A percentile compares a stretch with the other conserved stretches of the same genome.
Conservation (phyloP, 2,888 invertebrate species). For the Eupeodes luniger region DNA sequence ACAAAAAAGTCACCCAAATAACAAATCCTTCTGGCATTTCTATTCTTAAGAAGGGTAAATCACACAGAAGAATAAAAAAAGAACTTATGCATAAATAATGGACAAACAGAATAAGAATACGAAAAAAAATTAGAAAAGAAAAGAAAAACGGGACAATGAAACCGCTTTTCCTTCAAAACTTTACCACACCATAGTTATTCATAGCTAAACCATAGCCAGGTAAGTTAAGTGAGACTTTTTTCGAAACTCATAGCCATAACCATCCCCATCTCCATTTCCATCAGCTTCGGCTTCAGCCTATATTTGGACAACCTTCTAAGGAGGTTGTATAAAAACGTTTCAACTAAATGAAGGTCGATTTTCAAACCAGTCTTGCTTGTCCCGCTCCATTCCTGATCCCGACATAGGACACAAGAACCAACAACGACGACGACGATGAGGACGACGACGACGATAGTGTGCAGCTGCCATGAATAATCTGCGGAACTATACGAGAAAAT, state of each 20-base stretch:
- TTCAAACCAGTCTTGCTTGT: constrained; percentile 12
- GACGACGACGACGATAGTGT: constrained; percentile 59
- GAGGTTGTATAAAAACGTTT: constrained; percentile 46
- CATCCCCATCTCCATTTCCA: too few species aligned
- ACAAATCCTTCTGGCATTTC: constrained; percentile 52
- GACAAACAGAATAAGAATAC: background rate
- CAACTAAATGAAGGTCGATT: constrained; percentile 68
- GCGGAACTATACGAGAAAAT: constrained; percentile 70
- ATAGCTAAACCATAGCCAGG: too few species aligned
- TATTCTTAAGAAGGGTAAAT: constrained; percentile 46
- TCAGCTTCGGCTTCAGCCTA: constrained; percentile 6
- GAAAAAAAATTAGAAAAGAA: constrained; percentile 10
- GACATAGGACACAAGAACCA: constrained; percentile 21
- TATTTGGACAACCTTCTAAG: constrained; percentile 15
- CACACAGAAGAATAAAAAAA: constrained; percentile 39
- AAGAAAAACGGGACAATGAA: constrained; percentile 36
- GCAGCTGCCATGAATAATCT: constrained; percentile 76
- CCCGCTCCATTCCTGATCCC: background rate
- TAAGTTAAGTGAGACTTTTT: constrained; percentile 30
- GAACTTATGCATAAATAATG: constrained; percentile 68
- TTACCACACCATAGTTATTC: background rate
- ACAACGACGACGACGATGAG: constrained; percentile 5
- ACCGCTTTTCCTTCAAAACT: constrained; percentile 44
- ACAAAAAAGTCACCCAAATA: constrained; percentile 44
- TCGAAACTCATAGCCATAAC: background rate